Base-by-base conservation (phyloP, 2,797 vertebrate species). In the Halcyon chelicuti region DNA sequence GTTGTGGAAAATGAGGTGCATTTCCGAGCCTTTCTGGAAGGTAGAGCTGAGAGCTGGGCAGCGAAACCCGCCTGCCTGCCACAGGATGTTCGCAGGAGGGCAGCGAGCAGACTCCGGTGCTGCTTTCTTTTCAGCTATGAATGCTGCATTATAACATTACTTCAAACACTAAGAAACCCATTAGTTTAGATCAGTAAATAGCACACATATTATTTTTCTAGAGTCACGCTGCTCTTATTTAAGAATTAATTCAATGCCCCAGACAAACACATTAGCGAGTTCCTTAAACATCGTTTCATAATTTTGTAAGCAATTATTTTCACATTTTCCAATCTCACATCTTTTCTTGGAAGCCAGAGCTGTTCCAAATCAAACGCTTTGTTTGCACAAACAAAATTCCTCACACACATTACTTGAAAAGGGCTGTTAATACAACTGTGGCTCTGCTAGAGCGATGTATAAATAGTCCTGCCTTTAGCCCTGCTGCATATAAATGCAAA, bases 261-360 rank as follows among this genome's bases (percentile, higher is more conserved):
- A 79, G 71, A 83, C 95, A 97, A 97, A 97, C 66, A 90, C 93
- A 97, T 97, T 96, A 97, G 90, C 65, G 57, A 94, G 68, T 73
- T 80, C 93, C 82, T 94, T 90, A 93, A 89, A 89, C 40, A 91
- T 92, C 5, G 1, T 95, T 97, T 96, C 86, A 97, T 97, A 95
- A 96, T 96, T 97, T 91, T 94, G 85, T 76, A 75, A 68, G 93
- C 73, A 96, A 97, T 97, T 96, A 95, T 82, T 95, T 96, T 96
- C 80, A 23, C 57, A 95, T 97, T 96, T 97, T 92, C 96, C 88
- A 89, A 88, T 57, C 90, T 90, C 82, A 75, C 78, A 61, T 68
- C 82, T 88, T 60, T 86, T 95, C 61, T 71, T 88, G 80, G 76
- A 92, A 89, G 84, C 25, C 78, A 86, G 40, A 79, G 75, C 57